These are phyloP conservation scores for Tenodera sinensis DNA, from an alignment of 2,888 invertebrate genomes.

Conservation along the genomic window DNA sequence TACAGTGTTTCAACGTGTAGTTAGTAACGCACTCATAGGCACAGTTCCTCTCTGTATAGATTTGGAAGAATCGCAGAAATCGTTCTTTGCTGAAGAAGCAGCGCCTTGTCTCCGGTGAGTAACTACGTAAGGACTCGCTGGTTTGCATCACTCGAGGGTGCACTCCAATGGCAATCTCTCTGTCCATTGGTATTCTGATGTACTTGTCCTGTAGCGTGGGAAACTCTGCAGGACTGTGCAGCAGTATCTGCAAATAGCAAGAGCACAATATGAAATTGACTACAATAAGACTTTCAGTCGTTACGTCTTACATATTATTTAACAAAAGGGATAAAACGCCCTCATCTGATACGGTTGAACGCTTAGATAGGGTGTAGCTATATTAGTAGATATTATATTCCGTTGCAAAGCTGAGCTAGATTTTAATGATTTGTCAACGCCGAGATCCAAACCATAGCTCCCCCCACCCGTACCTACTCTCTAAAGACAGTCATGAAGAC, in stretches of 20 bases:
- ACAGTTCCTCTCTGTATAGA: constrained; percentile 70
- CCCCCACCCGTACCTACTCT: no score
- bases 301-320: no score
- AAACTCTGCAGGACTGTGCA: constrained; percentile 66
- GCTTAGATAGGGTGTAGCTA: no score
- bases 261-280: no score
- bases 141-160: constrained; percentile 75
- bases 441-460: no score
- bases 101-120: constrained; percentile 55
- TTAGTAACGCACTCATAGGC: constrained; percentile 70
- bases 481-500: no score
- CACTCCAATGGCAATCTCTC: constrained; percentile 67
- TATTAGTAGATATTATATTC: no score
- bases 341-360: no score
- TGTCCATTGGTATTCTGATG: constrained; percentile 64
- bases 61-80: constrained; percentile 59
- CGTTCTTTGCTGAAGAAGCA: constrained; percentile 67
- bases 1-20: constrained; percentile 58
- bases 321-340: no score
- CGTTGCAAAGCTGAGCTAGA: no score
- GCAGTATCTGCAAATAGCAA: constrained; percentile 47
- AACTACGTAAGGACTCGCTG: constrained; percentile 59
- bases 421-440: no score
- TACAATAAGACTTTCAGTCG: no score
- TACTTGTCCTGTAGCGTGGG: constrained; percentile 66